A percentile compares a stretch with the other conserved stretches of the same genome.
phyloP scores from a whole-genome alignment of 1,140 invertebrate species.

The Hypsibius dujardini region DNA sequence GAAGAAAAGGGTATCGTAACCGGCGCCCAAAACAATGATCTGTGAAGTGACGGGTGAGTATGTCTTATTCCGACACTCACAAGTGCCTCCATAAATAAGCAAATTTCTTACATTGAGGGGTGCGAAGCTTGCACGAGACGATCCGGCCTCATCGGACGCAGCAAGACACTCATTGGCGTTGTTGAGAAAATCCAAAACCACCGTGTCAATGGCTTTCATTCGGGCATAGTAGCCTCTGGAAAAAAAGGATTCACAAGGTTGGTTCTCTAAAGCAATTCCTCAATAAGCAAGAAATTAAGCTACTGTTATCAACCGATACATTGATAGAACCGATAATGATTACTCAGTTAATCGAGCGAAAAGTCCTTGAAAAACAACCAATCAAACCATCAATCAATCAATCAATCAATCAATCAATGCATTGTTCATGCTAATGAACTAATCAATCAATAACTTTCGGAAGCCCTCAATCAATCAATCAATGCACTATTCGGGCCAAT shows the following conservation, averaged over 20 bases:
- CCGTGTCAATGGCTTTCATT: neutral
- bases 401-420: too few species aligned
- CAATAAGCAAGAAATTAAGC: too few species aligned
- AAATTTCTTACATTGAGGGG: neutral
- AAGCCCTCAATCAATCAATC: too few species aligned
- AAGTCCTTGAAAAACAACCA: too few species aligned
- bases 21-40: slow-evolving; percentile 14
- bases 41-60: neutral
- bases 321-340: too few species aligned
- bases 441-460: too few species aligned
- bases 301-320: too few species aligned
- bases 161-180: neutral
- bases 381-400: too few species aligned
- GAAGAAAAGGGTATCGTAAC: slow-evolving; percentile 13
- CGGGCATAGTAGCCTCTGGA: slow-evolving; percentile 4
- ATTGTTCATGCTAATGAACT: too few species aligned
- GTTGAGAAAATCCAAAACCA: neutral
- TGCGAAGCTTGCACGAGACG: neutral
- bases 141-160: neutral
- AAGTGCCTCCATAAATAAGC: neutral
- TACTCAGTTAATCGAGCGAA: too few species aligned
- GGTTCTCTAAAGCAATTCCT: too few species aligned
- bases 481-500: too few species aligned
- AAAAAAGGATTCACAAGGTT: neutral
- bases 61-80: neutral